These are phyloP conservation scores for Apis laboriosa DNA, from an alignment of 1,140 invertebrate species.

Conservation along the genomic window DNA sequence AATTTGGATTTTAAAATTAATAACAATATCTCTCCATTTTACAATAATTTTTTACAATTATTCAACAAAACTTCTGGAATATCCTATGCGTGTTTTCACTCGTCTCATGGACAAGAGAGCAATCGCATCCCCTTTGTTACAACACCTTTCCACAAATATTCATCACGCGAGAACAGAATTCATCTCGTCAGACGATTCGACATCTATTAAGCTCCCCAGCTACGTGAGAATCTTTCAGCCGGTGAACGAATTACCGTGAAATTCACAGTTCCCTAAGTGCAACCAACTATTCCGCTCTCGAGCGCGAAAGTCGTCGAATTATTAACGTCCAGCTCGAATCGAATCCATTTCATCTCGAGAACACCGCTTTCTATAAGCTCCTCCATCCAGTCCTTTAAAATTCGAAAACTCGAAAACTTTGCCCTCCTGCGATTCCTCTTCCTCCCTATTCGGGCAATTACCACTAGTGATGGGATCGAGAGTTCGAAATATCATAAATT, in stretches of 20 bases:
- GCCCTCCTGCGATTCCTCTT: neutral
- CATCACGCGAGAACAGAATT: neutral
- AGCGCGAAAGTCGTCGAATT: constrained; percentile 43
- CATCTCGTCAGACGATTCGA: neutral
- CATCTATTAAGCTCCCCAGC: neutral
- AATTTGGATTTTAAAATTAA: no score
- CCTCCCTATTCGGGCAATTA: constrained; percentile 9
- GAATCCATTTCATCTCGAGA: constrained; percentile 26
- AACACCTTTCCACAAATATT: neutral
- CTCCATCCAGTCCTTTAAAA: neutral
- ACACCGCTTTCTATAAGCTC: constrained; percentile 30
- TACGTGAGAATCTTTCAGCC: constrained; percentile 3
- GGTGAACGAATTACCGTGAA: constrained; percentile 30
- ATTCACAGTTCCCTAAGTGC: constrained; percentile 12
- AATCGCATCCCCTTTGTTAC: no score
- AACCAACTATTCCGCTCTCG: neutral
- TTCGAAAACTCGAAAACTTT: constrained; percentile 14
- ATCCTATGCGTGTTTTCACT: no score
- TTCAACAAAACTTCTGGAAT: no score
- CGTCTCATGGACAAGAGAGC: neutral
- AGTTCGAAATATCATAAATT: neutral
- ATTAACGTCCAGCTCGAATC: constrained; percentile 16
- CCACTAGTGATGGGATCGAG: neutral
- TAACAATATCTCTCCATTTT: no score
- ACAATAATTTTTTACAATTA: no score